phyloP scores from a whole-genome alignment of 1,140 invertebrate genomes.

The Lutraria rhynchaena region DNA sequence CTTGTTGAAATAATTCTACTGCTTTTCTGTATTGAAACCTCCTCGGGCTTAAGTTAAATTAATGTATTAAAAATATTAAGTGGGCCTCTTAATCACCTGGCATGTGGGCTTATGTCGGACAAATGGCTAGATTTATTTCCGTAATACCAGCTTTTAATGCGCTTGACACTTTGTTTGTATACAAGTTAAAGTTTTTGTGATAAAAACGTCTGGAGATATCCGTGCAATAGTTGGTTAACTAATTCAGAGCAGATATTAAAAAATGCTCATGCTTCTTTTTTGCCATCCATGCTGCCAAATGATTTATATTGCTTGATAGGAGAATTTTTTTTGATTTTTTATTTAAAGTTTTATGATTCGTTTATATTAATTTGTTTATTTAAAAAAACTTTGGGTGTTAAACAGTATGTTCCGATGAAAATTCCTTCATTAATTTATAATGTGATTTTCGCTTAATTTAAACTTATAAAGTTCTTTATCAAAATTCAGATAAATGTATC shows the following conservation, averaged over 20 bases:
- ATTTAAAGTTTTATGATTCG: too few species aligned
- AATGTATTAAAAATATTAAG: constrained; percentile 25
- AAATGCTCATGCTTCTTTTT: neutral
- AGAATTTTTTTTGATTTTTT: too few species aligned
- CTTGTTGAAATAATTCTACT: neutral
- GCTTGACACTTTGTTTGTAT: neutral
- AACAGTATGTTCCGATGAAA: too few species aligned
- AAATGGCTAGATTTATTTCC: neutral
- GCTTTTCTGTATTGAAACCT: neutral
- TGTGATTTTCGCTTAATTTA: too few species aligned
- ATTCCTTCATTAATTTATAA: too few species aligned
- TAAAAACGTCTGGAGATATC: neutral
- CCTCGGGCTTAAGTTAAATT: constrained; percentile 3
- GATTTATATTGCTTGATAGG: too few species aligned
- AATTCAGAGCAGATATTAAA: neutral
- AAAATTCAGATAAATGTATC: too few species aligned
- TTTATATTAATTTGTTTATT: too few species aligned
- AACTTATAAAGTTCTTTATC: too few species aligned
- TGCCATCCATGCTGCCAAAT: too few species aligned
- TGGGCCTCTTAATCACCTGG: constrained; percentile 16
- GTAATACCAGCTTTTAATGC: neutral
- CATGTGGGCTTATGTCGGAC: neutral
- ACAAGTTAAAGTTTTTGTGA: neutral
- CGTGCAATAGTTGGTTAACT: neutral
- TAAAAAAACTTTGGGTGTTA: too few species aligned